Base-by-base conservation (phyloP, 2,113 vertebrate species). In the Pristiophorus japonicus region DNA sequence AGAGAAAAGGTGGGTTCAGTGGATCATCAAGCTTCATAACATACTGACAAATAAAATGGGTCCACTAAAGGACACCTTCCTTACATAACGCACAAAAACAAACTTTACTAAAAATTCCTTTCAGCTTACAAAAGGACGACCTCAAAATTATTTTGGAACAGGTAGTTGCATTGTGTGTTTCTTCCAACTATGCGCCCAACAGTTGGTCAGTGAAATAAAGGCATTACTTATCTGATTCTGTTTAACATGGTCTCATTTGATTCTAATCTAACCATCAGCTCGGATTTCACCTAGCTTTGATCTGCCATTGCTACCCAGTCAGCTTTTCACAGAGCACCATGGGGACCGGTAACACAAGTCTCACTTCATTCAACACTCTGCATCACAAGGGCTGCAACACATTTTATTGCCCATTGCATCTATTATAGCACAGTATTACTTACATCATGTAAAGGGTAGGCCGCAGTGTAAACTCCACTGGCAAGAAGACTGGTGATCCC, bases 401-500 rank as follows among this genome's bases (percentile, higher is more conserved):
- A 51, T 94, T 94, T 94, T 70, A 30, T 94, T 94, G 66, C 11
- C 27, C 5, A 45, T 73, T 30, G 27, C 24, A 51, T 94, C 22
- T 16, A 47, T 67, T 30, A 27, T 47, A 47, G 66, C 18, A 63
- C n/a, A 45, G 22, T 34, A 20, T 11, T 63, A 99, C 99, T 99
- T 97, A 99, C 99, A 78, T 99, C 99, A 95, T 99, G 99, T 95
- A 98, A 96, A 0, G 99, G 98, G 97, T 98, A 99, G 0, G 98
- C 98, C 16, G 98, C 97, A 0, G 97, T 98, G 97, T 99, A 99
- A 96, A 99, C 97, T 20, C 98, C 98, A 16, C 98, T 99, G 97
- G 98, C 99, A 95, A 99, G 97, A 75, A 99, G 98, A 96, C 98
- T 99, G 96, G 98, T 99, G 96, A 99, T 98, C 93, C 99, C 99